A percentile compares a stretch with the other conserved stretches of the same genome.
Conservation (phyloP, 2,797 vertebrate genomes). For the Artibeus lituratus region DNA sequence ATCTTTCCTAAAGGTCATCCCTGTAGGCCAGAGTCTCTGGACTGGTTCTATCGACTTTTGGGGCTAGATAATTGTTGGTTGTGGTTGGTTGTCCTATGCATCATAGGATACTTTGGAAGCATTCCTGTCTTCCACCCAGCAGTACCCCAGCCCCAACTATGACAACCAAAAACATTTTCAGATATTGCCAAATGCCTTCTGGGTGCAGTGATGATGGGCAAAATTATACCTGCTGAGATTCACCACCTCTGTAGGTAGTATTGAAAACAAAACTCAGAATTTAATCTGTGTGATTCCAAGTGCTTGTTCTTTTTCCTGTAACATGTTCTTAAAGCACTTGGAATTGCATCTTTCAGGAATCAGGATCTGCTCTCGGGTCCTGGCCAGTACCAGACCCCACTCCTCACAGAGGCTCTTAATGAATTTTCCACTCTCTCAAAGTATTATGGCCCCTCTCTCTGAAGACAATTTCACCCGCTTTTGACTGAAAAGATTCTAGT, state of each 20-base stretch:
- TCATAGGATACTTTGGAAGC: neutral
- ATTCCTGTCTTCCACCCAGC: neutral
- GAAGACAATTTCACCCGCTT: neutral
- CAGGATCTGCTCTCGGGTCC: neutral
- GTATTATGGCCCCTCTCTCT: neutral
- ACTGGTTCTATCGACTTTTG: neutral
- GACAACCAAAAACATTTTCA: neutral
- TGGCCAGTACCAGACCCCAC: neutral
- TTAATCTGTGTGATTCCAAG: neutral
- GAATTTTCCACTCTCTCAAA: neutral
- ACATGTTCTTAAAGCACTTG: neutral
- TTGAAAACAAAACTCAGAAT: neutral
- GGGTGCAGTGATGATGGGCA: accelerated
- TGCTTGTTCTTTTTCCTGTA: neutral
- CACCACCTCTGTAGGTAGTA: neutral
- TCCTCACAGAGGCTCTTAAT: neutral
- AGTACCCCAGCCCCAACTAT: neutral
- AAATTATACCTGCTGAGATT: neutral
- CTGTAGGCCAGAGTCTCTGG: neutral
- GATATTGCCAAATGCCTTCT: neutral
- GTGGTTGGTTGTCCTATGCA: neutral
- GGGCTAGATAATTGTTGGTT: neutral
- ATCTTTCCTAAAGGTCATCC: neutral
- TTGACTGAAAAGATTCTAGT: neutral
- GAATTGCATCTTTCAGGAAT: neutral